These are phyloP conservation scores for Tyrannus savana DNA, from an alignment of 2,113 vertebrate genomes.

Conservation along the genomic window DNA sequence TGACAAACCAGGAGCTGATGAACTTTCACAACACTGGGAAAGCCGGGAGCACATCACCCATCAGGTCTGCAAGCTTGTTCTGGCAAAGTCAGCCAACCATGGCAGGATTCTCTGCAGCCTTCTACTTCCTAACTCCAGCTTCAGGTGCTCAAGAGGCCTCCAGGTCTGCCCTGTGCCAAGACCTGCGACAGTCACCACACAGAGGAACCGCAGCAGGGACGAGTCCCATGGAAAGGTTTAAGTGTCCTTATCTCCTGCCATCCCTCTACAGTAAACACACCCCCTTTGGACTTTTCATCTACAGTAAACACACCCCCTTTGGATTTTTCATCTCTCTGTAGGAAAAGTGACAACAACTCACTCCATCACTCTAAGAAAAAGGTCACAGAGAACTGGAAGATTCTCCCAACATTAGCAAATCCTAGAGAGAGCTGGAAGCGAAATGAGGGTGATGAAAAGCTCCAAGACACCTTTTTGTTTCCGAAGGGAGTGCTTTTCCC, in stretches of 20 bases:
- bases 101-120: not conserved
- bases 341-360: not conserved
- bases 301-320: not conserved
- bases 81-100: not conserved
- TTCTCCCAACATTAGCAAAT: not conserved
- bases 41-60: not conserved
- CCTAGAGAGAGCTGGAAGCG: not conserved
- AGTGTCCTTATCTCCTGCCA: not conserved
- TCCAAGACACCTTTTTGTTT: not conserved
- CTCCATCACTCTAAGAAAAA: not conserved
- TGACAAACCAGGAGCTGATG: not conserved
- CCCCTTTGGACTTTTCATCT: not conserved
- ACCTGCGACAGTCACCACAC: not conserved
- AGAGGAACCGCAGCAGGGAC: not conserved
- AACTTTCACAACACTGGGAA: not conserved
- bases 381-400: not conserved
- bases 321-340: not conserved
- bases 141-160: not conserved
- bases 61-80: not conserved
- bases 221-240: not conserved
- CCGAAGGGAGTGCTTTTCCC: not conserved
- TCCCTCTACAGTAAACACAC: not conserved
- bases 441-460: conserved; percentile 1
- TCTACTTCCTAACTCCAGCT: not conserved
- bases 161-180: not conserved